phyloP scores from a whole-genome alignment of 2,888 invertebrate species.

The Pandemis cinnamomeana region DNA sequence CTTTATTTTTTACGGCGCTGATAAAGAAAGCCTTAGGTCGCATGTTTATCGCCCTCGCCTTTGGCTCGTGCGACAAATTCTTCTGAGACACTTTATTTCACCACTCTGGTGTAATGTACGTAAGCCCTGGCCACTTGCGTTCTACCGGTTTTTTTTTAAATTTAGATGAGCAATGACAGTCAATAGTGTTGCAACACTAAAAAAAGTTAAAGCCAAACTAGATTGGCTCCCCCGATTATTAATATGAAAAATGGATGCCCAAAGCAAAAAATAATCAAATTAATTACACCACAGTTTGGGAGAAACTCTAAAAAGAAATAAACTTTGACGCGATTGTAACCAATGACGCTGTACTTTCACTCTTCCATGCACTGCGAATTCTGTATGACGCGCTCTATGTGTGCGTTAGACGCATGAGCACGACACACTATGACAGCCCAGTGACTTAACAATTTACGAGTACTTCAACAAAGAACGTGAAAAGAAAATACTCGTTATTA shows the following conservation, averaged over 20 bases:
- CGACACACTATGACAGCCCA: not conserved
- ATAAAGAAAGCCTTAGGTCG: too few species aligned
- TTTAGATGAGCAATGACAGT: too few species aligned
- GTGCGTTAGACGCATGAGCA: constrained; percentile 1
- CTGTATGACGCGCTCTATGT: not conserved
- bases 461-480: not conserved
- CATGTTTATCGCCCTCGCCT: too few species aligned
- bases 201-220: too few species aligned
- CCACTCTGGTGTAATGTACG: too few species aligned
- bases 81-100: too few species aligned
- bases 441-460: constrained; percentile 4
- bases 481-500: not conserved
- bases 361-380: constrained; percentile 8
- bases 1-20: too few species aligned
- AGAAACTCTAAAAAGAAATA: constrained; percentile 39
- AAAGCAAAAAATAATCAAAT: constrained; percentile 21
- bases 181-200: too few species aligned
- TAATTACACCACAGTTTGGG: constrained; percentile 22
- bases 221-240: not conserved
- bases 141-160: too few species aligned
- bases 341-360: constrained; percentile 34
- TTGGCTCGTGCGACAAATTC: too few species aligned
- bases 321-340: constrained; percentile 24
- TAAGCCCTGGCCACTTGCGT: too few species aligned
- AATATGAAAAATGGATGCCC: not conserved